These are phyloP conservation scores for Pterobdella sp. DNA, from an alignment of 2,888 invertebrate species.

Conservation along the genomic window DNA sequence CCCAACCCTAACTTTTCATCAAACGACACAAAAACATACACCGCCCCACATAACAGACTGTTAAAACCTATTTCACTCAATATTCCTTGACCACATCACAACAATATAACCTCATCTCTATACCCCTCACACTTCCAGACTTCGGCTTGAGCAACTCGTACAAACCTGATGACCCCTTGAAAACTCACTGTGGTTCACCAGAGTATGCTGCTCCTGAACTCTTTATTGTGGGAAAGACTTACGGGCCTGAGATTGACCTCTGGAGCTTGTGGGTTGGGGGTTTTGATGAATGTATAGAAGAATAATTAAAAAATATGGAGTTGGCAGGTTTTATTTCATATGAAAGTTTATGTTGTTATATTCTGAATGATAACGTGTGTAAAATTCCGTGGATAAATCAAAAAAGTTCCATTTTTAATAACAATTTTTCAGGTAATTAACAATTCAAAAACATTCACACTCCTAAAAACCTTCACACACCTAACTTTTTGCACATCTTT, in stretches of 20 bases:
- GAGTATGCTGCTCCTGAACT: slow-evolving; percentile 73
- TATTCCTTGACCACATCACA: slow-evolving; percentile 13
- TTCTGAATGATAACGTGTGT: too few species aligned
- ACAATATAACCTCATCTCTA: neutral
- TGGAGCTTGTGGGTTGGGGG: slow-evolving; percentile 62
- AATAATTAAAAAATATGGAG: neutral
- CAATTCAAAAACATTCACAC: too few species aligned
- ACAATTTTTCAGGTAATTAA: too few species aligned
- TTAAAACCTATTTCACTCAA: too few species aligned
- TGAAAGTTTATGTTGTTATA: too few species aligned
- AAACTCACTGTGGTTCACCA: slow-evolving; percentile 70
- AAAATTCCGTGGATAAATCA: too few species aligned
- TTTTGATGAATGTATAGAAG: neutral
- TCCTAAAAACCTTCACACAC: neutral
- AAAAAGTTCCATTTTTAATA: too few species aligned
- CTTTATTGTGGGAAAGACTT: slow-evolving; percentile 62
- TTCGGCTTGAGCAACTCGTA: slow-evolving; percentile 68
- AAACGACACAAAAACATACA: slow-evolving; percentile 28
- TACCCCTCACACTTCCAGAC: slow-evolving; percentile 52
- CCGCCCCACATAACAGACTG: slow-evolving; percentile 27
- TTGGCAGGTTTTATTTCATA: too few species aligned
- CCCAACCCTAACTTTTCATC: slow-evolving; percentile 21
- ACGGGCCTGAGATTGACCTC: slow-evolving; percentile 69
- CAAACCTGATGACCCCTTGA: slow-evolving; percentile 58
- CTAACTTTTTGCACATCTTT: neutral